Evolutionary conservation across 2,888 invertebrate genomes (phyloP), one percentile per base, ranked within the genome.

Genomic region (Eulithis prunata): DNA sequence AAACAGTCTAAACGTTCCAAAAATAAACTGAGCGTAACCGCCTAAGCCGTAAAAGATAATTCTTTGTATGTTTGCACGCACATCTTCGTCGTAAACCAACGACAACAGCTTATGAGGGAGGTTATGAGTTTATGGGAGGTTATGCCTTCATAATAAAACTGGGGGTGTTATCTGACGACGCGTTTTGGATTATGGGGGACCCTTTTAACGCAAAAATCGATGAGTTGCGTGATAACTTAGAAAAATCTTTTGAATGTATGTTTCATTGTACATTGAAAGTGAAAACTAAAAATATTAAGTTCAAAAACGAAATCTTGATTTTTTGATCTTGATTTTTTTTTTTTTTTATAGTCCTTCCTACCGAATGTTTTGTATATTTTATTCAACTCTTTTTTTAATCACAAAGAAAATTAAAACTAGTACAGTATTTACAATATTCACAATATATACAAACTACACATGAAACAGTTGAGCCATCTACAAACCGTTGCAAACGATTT

Each of bases 121-220:
- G 54, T 38, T 54, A 53, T 38, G 38, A 13, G 66, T 63, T 71
- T 68, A 72, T 63, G 47, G 60, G 38, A 13, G 66, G 62, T 71
- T 68, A 72, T 63, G 47, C 58, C 71, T 71, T 69, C 71, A 72
- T 72, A 69, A 71, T 72, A 72, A 71, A 69, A 69, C 57, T 64
- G 38, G 45, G 21, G 60, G 69, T 36, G 71, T 55, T 69, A 66
- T 68, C 68, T 62, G 57, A 52, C 57, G 62, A 43, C 13, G 55
- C 61, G 38, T 56, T 55, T 60, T 46, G 49, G 13, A 6, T 14
- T 47, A 13, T 47, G 14, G 8, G 21, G 38, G 14, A 45, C 12
- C 38, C 49, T 53, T 47, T 53, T 38, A 14, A 28, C 13, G 10
- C 13, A 38, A 14, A 38, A 38, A 38, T 53, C 47, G 47, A 47